Percentiles rank a stretch among this genome's conserved stretches.
Conservation (phyloP, 2,113 vertebrate genomes). For the Dolichotis patagonum region DNA sequence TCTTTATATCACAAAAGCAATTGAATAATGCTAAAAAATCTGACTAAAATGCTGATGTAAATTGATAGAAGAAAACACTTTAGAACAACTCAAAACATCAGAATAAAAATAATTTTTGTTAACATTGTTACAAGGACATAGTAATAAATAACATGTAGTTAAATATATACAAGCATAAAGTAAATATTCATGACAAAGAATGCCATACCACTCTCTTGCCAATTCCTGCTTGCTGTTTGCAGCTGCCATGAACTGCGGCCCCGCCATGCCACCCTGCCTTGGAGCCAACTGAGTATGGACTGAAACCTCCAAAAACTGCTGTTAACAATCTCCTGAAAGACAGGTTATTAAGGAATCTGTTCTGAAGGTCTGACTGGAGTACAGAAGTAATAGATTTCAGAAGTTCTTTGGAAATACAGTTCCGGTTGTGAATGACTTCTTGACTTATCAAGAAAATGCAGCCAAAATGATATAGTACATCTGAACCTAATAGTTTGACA, state of each 20-base stretch:
- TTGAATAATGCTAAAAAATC: neutral
- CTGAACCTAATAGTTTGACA: neutral
- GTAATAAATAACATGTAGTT: neutral
- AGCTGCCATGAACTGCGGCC: too few relatives aligned
- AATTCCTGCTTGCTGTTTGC: too few relatives aligned
- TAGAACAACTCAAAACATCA: neutral
- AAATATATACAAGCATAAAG: neutral
- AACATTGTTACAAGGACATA: neutral
- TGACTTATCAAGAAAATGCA: neutral
- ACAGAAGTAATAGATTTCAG: neutral
- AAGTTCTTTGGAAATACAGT: constrained; percentile 11
- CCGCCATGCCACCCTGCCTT: too few relatives aligned
- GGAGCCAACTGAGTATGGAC: too few relatives aligned
- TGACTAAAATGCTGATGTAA: neutral
- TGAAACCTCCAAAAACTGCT: too few relatives aligned
- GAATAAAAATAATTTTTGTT: neutral
- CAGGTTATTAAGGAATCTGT: neutral
- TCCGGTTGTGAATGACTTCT: neutral
- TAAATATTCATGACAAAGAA: neutral
- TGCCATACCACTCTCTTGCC: too few relatives aligned
- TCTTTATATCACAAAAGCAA: neutral
- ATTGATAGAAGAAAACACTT: neutral
- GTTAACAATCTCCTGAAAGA: neutral
- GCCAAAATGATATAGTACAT: neutral
- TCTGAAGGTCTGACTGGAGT: neutral